phyloP scores from a whole-genome alignment of 2,797 vertebrate genomes.

The Sebastolobus altivelis region DNA sequence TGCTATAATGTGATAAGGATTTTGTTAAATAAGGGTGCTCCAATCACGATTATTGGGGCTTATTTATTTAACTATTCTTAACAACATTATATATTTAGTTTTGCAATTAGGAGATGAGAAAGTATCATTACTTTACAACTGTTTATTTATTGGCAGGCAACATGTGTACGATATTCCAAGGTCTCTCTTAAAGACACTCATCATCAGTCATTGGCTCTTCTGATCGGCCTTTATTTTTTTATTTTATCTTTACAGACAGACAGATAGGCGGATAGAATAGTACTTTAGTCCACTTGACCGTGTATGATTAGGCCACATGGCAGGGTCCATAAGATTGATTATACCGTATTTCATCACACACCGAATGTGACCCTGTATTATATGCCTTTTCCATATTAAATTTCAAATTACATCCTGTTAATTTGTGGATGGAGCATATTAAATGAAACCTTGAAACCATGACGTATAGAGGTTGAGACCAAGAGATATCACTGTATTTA shows the following conservation, averaged over 20 bases:
- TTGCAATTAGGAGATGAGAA: background rate
- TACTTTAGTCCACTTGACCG: conserved; percentile 50
- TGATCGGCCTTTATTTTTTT: too few species aligned
- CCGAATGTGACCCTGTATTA: conserved; percentile 74
- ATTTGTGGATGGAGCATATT: conserved; percentile 79
- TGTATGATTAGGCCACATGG: conserved; percentile 58
- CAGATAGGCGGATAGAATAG: background rate
- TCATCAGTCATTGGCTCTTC: too few species aligned
- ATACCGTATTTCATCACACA: conserved; percentile 71
- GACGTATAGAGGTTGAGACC: conserved; percentile 76
- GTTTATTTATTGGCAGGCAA: background rate
- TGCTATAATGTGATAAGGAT: background rate
- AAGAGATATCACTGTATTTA: conserved; percentile 73
- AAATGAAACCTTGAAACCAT: conserved; percentile 82
- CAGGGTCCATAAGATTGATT: conserved; percentile 67
- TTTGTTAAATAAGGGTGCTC: background rate
- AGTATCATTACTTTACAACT: background rate
- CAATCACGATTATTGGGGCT: background rate
- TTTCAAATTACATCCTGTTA: conserved; percentile 80
- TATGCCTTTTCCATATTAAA: conserved; percentile 76
- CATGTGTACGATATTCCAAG: too few species aligned
- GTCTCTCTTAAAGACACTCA: background rate
- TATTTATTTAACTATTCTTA: background rate
- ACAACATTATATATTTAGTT: background rate
- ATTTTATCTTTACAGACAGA: background rate